Percentiles rank a stretch among this genome's conserved stretches.
These are phyloP conservation scores for Poeciliopsis infans DNA, from an alignment of 2,797 vertebrate species.

Conservation along the genomic window DNA sequence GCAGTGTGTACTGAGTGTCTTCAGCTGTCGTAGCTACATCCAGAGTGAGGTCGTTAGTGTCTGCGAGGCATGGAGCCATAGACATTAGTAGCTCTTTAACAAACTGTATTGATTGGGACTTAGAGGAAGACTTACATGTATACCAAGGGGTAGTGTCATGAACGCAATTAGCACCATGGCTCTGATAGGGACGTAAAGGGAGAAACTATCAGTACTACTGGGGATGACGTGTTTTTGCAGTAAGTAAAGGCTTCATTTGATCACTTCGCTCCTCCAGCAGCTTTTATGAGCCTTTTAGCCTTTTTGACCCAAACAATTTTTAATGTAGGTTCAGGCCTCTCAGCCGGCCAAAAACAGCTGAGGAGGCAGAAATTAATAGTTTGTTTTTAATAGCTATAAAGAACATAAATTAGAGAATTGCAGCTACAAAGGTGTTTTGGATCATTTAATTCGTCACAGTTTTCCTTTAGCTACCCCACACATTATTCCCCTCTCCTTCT, in stretches of 20 bases:
- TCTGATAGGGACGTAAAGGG: conserved; percentile 47
- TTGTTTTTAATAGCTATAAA: conserved; percentile 60
- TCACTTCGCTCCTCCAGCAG: conserved; percentile 27
- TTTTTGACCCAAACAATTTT: conserved; percentile 39
- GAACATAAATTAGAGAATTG: conserved; percentile 55
- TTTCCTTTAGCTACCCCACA: conserved; percentile 40
- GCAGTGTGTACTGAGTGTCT: conserved; percentile 64
- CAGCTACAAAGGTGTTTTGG: conserved; percentile 47
- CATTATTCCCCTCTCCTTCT: conserved; percentile 45
- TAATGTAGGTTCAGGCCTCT: conserved; percentile 44
- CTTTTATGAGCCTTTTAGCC: conserved; percentile 68
- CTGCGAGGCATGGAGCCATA: conserved; percentile 67
- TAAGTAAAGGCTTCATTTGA: conserved; percentile 40
- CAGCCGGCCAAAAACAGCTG: conserved; percentile 42
- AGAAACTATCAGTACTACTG: conserved; percentile 21
- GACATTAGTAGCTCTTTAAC: conserved; percentile 81
- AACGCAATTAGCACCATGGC: conserved; percentile 71
- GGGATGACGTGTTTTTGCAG: conserved; percentile 13
- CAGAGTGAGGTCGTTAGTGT: conserved; percentile 70
- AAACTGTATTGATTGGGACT: conserved; percentile 78
- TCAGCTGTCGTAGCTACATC: conserved; percentile 71
- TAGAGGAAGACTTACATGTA: conserved; percentile 67
- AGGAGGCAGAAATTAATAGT: conserved; percentile 64
- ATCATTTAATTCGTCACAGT: conserved; percentile 60
- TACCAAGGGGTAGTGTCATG: conserved; percentile 62